Evolutionary conservation across 2,888 invertebrate genomes (phyloP).

Genomic region (Sisyra terminalis): DNA sequence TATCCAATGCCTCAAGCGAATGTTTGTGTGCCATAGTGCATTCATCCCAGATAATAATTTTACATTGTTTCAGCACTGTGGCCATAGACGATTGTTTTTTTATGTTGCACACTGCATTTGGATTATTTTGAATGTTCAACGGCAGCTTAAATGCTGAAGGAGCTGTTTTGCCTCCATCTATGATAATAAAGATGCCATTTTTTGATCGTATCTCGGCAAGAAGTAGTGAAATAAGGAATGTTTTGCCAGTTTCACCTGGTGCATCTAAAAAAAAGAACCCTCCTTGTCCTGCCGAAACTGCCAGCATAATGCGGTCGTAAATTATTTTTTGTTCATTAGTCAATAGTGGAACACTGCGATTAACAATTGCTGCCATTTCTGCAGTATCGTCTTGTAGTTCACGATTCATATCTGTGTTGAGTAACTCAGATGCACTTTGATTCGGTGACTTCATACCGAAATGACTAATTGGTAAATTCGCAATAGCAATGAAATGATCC

Average conservation of each 20-base stretch:
- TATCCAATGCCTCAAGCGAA: slow-evolving; percentile 3
- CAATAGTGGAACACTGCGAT: slow-evolving; percentile 12
- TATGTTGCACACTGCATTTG: slow-evolving; percentile 16
- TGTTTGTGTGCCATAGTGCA: slow-evolving; percentile 5
- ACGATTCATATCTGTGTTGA: slow-evolving; percentile 10
- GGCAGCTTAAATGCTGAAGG: slow-evolving; percentile 12
- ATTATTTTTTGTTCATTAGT: slow-evolving; percentile 13
- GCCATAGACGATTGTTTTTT: slow-evolving; percentile 17
- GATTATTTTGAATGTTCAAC: slow-evolving; percentile 15
- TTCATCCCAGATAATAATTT: slow-evolving; percentile 11
- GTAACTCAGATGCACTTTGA: slow-evolving; percentile 12
- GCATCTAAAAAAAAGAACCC: slow-evolving; percentile 11
- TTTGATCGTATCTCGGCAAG: too few species aligned
- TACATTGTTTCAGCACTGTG: slow-evolving; percentile 15
- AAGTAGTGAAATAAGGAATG: slow-evolving; percentile 13
- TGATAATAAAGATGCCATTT: too few species aligned
- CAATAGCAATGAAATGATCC: slow-evolving; percentile 16
- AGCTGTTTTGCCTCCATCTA: not conserved
- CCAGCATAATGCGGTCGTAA: slow-evolving; percentile 12
- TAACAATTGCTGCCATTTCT: slow-evolving; percentile 10
- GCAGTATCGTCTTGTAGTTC: slow-evolving; percentile 12
- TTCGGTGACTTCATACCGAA: slow-evolving; percentile 15
- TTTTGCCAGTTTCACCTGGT: slow-evolving; percentile 5
- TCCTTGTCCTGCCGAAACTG: slow-evolving; percentile 11
- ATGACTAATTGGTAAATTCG: slow-evolving; percentile 14